Evolutionary conservation across 2,797 vertebrate genomes (phyloP).

Genomic region (Danio aesculapii): DNA sequence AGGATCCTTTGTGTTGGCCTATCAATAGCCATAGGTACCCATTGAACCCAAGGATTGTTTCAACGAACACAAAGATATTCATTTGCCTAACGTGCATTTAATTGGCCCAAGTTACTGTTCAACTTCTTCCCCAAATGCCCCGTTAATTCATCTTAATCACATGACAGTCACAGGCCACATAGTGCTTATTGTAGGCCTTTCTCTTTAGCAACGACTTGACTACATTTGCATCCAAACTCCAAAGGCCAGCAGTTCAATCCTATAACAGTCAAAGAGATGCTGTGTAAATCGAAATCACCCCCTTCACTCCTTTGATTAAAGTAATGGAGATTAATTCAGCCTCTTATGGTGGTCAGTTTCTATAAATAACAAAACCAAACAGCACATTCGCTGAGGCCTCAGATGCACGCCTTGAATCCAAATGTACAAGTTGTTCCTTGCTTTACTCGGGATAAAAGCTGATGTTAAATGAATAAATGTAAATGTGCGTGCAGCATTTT

Average conservation of each 20-base stretch:
- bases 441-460: slow-evolving; percentile 6
- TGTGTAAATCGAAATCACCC: slow-evolving; percentile 69
- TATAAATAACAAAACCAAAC: slow-evolving; percentile 70
- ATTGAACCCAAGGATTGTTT: slow-evolving; percentile 25
- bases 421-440: slow-evolving; percentile 23
- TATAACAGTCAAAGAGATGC: slow-evolving; percentile 75
- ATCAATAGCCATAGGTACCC: slow-evolving; percentile 47
- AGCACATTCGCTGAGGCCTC: slow-evolving; percentile 65
- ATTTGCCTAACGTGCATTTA: slow-evolving; percentile 59
- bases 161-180: slow-evolving; percentile 73
- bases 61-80: slow-evolving; percentile 42
- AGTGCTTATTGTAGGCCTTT: slow-evolving; percentile 73
- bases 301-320: slow-evolving; percentile 72
- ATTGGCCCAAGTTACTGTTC: slow-evolving; percentile 60
- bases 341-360: slow-evolving; percentile 77
- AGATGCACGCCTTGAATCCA: slow-evolving; percentile 30
- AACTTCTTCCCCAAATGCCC: slow-evolving; percentile 72
- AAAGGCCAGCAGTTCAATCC: slow-evolving; percentile 73
- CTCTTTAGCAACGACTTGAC: slow-evolving; percentile 72
- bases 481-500: slow-evolving; percentile 28
- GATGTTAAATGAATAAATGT: slow-evolving; percentile 39
- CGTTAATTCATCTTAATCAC: slow-evolving; percentile 79
- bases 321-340: slow-evolving; percentile 78
- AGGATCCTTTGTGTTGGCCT: slow-evolving; percentile 30
- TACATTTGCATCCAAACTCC: slow-evolving; percentile 66